Percentiles rank a stretch among this genome's conserved stretches.
phyloP scores from a whole-genome alignment of 2,888 invertebrate genomes.

The Lepidocyrtoides sp. region DNA sequence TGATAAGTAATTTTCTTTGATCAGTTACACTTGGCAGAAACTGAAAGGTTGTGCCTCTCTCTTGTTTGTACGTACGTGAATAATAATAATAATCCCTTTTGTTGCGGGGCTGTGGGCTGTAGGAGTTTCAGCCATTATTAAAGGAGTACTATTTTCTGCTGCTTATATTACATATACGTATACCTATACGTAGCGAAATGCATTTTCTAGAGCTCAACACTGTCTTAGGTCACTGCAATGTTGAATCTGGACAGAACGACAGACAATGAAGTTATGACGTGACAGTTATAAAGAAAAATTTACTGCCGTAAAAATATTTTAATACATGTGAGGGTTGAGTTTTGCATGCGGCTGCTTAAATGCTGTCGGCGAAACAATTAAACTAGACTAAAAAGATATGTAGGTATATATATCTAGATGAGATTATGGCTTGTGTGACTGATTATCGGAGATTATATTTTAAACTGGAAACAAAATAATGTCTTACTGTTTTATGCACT shows the following conservation, averaged over 20 bases:
- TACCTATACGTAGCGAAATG: background rate
- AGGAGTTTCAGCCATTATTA: constrained; percentile 6
- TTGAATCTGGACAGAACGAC: no score
- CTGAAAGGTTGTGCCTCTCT: constrained; percentile 47
- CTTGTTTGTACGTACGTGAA: background rate
- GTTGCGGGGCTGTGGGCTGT: constrained; percentile 9
- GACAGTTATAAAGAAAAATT: no score
- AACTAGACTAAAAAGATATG: background rate
- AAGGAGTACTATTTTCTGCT: background rate
- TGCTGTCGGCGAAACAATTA: constrained; percentile 63
- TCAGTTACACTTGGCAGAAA: constrained; percentile 68
- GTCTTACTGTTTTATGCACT: no score
- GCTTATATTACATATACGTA: constrained; percentile 13
- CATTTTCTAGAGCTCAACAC: no score
- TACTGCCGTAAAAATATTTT: no score
- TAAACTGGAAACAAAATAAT: no score
- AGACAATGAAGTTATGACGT: no score
- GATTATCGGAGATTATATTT: no score
- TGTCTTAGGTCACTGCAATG: no score
- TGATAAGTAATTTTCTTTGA: constrained; percentile 51
- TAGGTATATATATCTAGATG: background rate
- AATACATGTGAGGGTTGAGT: constrained; percentile 62
- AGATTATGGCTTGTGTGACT: no score
- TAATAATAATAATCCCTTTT: constrained; percentile 9
- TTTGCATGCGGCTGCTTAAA: constrained; percentile 53